Evolutionary conservation across 2,113 vertebrate genomes (phyloP).

Genomic region (Pitta sordida): DNA sequence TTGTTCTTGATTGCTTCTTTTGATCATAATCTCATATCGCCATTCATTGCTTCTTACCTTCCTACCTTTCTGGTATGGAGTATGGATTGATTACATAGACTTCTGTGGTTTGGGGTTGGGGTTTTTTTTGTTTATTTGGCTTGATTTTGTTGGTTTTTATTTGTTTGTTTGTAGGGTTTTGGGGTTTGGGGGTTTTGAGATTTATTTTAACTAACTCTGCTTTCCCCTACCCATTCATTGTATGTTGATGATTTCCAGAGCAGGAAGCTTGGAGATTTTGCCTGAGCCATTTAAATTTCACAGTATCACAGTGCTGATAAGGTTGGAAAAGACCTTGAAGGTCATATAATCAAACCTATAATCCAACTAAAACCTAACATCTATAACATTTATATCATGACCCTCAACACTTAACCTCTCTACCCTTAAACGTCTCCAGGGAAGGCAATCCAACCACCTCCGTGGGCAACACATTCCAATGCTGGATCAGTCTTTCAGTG

Average conservation of each 20-base stretch:
- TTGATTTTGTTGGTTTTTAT: not conserved
- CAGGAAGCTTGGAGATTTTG: not conserved
- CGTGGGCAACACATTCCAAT: no score
- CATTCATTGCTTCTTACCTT: not conserved
- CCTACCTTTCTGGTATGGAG: not conserved
- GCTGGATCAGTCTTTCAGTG: no score
- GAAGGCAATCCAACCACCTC: no score
- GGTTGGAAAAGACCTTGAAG: no score
- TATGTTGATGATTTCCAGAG: not conserved
- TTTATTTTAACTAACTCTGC: not conserved
- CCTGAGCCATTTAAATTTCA: not conserved
- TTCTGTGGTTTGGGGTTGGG: not conserved
- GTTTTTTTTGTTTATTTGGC: not conserved
- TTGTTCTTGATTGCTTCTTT: not conserved
- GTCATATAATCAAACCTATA: no score
- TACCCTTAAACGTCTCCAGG: no score
- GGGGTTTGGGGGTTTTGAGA: not conserved
- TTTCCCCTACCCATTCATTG: not conserved
- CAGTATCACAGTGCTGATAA: no score
- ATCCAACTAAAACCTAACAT: no score
- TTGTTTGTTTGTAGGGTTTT: not conserved
- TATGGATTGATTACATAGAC: fast-evolving
- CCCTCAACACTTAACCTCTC: no score
- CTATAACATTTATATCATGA: no score
- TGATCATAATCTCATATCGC: not conserved